Base-by-base conservation (phyloP, 2,888 invertebrate species). In the Lapara coniferarum region DNA sequence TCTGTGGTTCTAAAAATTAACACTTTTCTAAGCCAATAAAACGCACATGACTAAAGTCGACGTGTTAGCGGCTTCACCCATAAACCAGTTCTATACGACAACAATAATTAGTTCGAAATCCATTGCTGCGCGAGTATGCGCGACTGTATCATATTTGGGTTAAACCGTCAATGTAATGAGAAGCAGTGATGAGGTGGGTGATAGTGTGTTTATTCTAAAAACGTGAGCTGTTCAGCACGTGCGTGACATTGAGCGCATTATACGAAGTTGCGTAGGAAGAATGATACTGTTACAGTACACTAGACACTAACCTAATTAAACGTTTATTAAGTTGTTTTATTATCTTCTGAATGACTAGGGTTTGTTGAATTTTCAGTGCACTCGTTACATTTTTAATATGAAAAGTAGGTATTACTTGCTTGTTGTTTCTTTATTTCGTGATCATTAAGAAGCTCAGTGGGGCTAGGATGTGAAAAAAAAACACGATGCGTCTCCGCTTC, bases 221-320 rank as follows among this genome's bases (percentile, higher is more conserved):
- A 30, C 52, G 53, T 68, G 75, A 72, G 72, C 52, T 25, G 52
- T 14, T 10, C 44, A 46, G 58, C 76, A 75, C 75, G 76, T 73
- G 76, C 46, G 68, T 71, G 76, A 19, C 71, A 72, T 75, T 76
- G 69, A 71, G 58, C 44, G 58, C 56, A n/a, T 69, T 66, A 13
- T 30, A 53, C 52, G 58, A 19, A 52, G 52, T 19, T 63, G 68
- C 68, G 68, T 68, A 63, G 68, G 52, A 16, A 30, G 58, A 68
- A 68, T 57, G 51, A 51, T 68, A 68, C 49, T 25, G 37, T 19
- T 68, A 51, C 49, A 68, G 6, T 52, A n/a, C 37, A 57, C 30
- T 49, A 19, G 19, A 19, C 46, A 19, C 63, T 63, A 49, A 63
- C 63, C 46, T 63, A 63, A 63, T 63, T 63, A 63, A 19, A 3